Base-by-base conservation (phyloP, 2,113 vertebrate species). In the Geococcyx californianus region DNA sequence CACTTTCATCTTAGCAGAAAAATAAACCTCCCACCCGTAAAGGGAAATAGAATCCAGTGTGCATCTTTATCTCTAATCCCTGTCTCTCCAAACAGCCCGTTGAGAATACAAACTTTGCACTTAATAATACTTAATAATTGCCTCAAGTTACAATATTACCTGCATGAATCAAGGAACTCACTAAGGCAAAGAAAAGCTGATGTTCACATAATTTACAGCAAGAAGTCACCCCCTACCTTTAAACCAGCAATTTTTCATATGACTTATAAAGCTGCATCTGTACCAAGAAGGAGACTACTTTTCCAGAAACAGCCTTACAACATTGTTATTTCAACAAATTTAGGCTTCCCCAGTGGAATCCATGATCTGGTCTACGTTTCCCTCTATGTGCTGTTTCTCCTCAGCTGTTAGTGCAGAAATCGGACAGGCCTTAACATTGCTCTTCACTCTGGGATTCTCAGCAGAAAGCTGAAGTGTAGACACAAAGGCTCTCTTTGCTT, bases 91-190 rank as follows among this genome's bases (percentile, higher is more conserved):
- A 81, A 74, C 52, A 93, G 69, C n/a, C 86, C 93, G 29, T 42
- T 91, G 51, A 93, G 83, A 95, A 91, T 62, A 86, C 15, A 52
- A 67, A 70, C 66, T 64, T 3, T 60, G 16, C 47, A 74, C n/a
- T 89, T 95, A 68, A 63, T 47, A 94, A 63, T 29, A 88, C 38
- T 87, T 77, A 84, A 74, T 87, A 66, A 80, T 77, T 59, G 60
- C 82, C 73, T 86, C 33, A 77, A 88, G 81, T 79, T 93, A 94
- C 40, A 82, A 1, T 77, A 67, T 70, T 47, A 88, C 58, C 59
- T 62, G 75, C 49, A 62, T n/a, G 47, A 87, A 81, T 47, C 38
- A 95, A 88, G 45, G 68, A 78, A 93, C 38, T 81, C 54, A 51
- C 49, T 44, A 58, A 85, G 23, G 54, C 74, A 70, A 81, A 87